A percentile compares a stretch with the other conserved stretches of the same genome.
These are phyloP conservation scores for Drosophila ercepeae DNA, from an alignment of 1,140 invertebrate genomes.

Conservation along the genomic window DNA sequence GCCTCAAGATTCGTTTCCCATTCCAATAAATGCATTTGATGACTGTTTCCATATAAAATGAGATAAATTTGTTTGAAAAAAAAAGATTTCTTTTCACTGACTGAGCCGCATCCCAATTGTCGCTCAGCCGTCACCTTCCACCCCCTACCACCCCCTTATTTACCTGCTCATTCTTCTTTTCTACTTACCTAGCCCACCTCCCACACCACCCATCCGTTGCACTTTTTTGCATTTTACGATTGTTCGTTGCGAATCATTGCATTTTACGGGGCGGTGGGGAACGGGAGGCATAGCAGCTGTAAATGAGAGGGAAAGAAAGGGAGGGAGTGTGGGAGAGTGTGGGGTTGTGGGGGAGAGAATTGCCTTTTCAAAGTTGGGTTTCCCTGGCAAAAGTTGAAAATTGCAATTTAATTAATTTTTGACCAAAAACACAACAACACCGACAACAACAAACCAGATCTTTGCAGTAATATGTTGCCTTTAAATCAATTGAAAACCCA, in stretches of 20 bases:
- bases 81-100: constrained; percentile 9
- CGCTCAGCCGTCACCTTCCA: constrained; percentile 33
- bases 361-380: constrained; percentile 33
- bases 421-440: not conserved
- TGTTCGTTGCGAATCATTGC: constrained; percentile 60
- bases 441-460: constrained; percentile 27
- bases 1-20: not conserved
- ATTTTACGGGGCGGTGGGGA: constrained; percentile 15
- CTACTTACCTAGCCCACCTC: constrained; percentile 7
- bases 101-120: constrained; percentile 24
- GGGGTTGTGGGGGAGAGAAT: constrained; percentile 10
- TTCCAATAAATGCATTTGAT: constrained; percentile 1
- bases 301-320: not conserved
- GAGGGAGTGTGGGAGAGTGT: not conserved
- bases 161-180: not conserved
- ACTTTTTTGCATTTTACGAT: constrained; percentile 59
- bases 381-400: constrained; percentile 39
- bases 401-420: constrained; percentile 65
- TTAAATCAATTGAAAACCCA: constrained; percentile 56
- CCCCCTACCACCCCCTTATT: constrained; percentile 1
- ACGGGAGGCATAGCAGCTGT: constrained; percentile 17
- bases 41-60: constrained; percentile 6
- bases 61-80: constrained; percentile 18
- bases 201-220: constrained; percentile 3
- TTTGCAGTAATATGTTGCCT: constrained; percentile 72